A percentile compares a stretch with the other conserved stretches of the same genome.
Conservation (phyloP, 2,888 invertebrate species). For the Habroteleia sp. region DNA sequence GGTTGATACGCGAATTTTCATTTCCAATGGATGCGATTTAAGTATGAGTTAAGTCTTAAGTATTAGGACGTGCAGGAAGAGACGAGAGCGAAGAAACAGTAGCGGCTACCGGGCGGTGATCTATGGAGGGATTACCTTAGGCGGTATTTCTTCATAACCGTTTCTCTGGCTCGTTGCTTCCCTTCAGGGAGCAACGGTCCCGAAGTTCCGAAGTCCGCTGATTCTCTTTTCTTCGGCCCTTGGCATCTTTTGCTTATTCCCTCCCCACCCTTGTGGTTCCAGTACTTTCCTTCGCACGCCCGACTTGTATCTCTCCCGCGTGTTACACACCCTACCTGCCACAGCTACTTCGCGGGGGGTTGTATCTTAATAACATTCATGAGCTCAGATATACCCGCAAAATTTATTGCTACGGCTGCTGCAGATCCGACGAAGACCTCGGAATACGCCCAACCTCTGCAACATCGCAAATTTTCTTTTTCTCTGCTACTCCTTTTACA, state of each 20-base stretch:
- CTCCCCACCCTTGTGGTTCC: constrained; percentile 8
- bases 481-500: constrained; percentile 53
- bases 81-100: constrained; percentile 63
- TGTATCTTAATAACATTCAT: constrained; percentile 82
- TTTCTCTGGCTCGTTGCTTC: constrained; percentile 65
- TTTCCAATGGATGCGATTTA: constrained; percentile 70
- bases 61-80: constrained; percentile 74
- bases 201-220: constrained; percentile 57
- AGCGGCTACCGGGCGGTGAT: constrained; percentile 77
- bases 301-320: constrained; percentile 70
- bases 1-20: constrained; percentile 58
- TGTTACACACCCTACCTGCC: constrained; percentile 68
- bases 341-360: constrained; percentile 75
- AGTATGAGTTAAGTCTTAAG: constrained; percentile 78
- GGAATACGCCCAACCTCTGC: constrained; percentile 50
- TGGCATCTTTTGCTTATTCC: constrained; percentile 58
- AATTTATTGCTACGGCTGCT: constrained; percentile 80
- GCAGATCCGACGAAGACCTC: constrained; percentile 70
- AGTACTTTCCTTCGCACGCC: constrained; percentile 59
- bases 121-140: constrained; percentile 80
- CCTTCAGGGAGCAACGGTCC: constrained; percentile 55
- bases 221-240: constrained; percentile 43
- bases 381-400: constrained; percentile 81
- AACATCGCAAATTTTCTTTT: constrained; percentile 64
- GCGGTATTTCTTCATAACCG: constrained; percentile 81